These are phyloP conservation scores for Rotaria socialis DNA, from an alignment of 2,888 invertebrate genomes.

Conservation along the genomic window DNA sequence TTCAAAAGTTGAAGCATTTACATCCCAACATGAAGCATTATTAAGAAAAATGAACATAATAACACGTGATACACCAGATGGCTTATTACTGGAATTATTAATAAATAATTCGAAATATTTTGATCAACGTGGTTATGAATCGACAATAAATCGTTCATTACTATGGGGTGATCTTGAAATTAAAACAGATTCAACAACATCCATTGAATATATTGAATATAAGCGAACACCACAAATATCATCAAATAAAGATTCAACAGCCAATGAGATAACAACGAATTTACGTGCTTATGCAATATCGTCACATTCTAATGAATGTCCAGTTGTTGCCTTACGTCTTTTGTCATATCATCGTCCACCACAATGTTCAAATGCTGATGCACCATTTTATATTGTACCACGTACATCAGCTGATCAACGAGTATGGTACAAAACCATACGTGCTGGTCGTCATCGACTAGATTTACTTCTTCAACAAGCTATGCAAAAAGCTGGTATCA, in stretches of 20 bases:
- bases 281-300: conserved; percentile 17
- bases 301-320: not conserved
- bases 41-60: conserved; percentile 8
- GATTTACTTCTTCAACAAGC: conserved; percentile 27
- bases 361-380: conserved; percentile 35
- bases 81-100: conserved; percentile 30
- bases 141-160: conserved; percentile 31
- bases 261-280: not conserved
- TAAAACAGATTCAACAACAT: conserved; percentile 1
- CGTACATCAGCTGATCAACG: conserved; percentile 22
- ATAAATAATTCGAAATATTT: conserved; percentile 34
- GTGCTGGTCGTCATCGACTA: conserved; percentile 20
- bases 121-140: conserved; percentile 37
- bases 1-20: conserved; percentile 28
- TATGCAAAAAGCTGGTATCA: conserved; percentile 22
- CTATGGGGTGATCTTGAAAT: conserved; percentile 34
- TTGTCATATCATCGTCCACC: conserved; percentile 24
- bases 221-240: not conserved
- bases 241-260: not conserved
- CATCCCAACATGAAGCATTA: conserved; percentile 12
- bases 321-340: conserved; percentile 2
- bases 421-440: conserved; percentile 35
- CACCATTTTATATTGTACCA: conserved; percentile 31
- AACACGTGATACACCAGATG: conserved; percentile 33
- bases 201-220: conserved; percentile 13